phyloP scores from a whole-genome alignment of 2,888 invertebrate genomes.

The Scelioninae gen. 1 region DNA sequence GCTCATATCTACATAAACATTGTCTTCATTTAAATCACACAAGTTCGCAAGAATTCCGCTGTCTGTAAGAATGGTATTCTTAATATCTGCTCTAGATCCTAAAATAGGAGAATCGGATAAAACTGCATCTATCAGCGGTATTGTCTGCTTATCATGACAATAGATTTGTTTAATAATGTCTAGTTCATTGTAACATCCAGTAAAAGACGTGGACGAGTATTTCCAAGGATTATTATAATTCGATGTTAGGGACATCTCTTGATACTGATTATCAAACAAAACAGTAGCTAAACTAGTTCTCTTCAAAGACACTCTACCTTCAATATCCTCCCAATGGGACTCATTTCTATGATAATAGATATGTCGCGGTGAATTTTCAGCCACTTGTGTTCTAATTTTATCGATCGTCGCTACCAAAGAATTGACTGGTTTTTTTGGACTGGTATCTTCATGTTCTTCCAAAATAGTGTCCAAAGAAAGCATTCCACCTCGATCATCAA shows the following conservation, averaged over 20 bases:
- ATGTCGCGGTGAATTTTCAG: slow-evolving; percentile 86
- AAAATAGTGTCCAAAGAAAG: slow-evolving; percentile 84
- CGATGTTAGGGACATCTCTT: slow-evolving; percentile 57
- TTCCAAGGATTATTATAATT: slow-evolving; percentile 50
- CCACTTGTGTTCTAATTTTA: slow-evolving; percentile 87
- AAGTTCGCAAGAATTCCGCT: slow-evolving; percentile 18
- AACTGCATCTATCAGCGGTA: slow-evolving; percentile 79
- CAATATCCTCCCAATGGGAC: slow-evolving; percentile 84
- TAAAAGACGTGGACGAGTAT: slow-evolving; percentile 39
- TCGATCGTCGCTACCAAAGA: slow-evolving; percentile 88
- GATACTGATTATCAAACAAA: slow-evolving; percentile 75
- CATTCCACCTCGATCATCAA: slow-evolving; percentile 86
- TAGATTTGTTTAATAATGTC: slow-evolving; percentile 61
- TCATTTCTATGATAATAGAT: slow-evolving; percentile 86
- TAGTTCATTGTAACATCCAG: slow-evolving; percentile 35
- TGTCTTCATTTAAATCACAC: slow-evolving; percentile 73
- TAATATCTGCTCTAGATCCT: slow-evolving; percentile 73
- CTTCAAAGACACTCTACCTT: slow-evolving; percentile 73
- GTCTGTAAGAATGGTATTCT: slow-evolving; percentile 59
- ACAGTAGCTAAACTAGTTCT: slow-evolving; percentile 75
- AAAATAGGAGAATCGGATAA: slow-evolving; percentile 79
- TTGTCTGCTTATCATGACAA: slow-evolving; percentile 68
- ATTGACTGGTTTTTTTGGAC: slow-evolving; percentile 79
- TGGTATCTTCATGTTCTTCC: slow-evolving; percentile 86
- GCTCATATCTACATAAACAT: slow-evolving; percentile 80